Conservation (phyloP, 2,797 vertebrate genomes). For the Gadopsis bispinosus region DNA sequence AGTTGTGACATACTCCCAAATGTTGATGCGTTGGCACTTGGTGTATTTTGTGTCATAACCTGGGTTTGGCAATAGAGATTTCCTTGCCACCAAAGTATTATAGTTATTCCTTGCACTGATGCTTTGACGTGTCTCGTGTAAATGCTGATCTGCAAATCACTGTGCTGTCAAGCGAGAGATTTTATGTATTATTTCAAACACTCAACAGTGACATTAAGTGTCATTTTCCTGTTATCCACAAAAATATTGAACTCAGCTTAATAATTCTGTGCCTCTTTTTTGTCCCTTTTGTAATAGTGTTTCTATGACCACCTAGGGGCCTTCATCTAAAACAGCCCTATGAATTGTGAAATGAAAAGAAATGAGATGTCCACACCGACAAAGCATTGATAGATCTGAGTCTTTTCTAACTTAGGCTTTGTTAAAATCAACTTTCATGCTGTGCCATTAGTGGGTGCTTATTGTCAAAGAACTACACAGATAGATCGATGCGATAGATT, state of each 20-base stretch:
- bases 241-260: slow-evolving; percentile 11
- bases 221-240: slow-evolving; percentile 14
- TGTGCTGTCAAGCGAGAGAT: slow-evolving; percentile 14
- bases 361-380: slow-evolving; percentile 15
- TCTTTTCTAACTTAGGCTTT: slow-evolving; percentile 28
- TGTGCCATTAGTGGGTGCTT: slow-evolving; percentile 24
- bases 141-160: slow-evolving; percentile 24
- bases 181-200: slow-evolving; percentile 28
- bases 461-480: slow-evolving; percentile 35
- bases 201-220: slow-evolving; percentile 9
- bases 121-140: slow-evolving; percentile 3
- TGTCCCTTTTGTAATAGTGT: slow-evolving; percentile 8
- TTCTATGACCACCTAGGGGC: slow-evolving; percentile 18
- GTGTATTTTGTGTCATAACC: background rate
- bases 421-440: slow-evolving; percentile 41
- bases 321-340: slow-evolving; percentile 12
- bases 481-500: slow-evolving; percentile 27
- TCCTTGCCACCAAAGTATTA: background rate
- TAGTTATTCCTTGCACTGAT: slow-evolving; percentile 4
- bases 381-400: slow-evolving; percentile 13
- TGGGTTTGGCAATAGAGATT: slow-evolving; percentile 6
- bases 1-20: slow-evolving; percentile 7
- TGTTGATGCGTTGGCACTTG: background rate
- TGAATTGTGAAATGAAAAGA: slow-evolving; percentile 24
- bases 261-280: background rate